Evolutionary conservation across 2,113 vertebrate species (phyloP).

Genomic region (Pedionomus torquatus): DNA sequence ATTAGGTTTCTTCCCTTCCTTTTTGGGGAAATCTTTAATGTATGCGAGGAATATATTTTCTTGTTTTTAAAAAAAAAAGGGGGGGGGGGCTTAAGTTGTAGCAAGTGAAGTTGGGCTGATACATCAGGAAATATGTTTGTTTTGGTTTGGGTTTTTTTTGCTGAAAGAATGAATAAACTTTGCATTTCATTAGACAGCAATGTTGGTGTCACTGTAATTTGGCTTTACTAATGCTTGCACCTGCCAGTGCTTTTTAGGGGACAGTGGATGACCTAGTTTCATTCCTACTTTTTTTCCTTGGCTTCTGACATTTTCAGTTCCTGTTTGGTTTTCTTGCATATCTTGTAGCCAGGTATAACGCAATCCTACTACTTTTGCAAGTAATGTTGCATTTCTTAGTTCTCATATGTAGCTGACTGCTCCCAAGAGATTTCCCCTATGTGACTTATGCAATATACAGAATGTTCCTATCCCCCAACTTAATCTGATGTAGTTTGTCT

Average conservation of each 20-base stretch:
- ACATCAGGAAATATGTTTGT: not conserved
- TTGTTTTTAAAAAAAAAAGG: not conserved
- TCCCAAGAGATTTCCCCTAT: not conserved
- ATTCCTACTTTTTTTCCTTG: not conserved
- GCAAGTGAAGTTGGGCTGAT: not conserved
- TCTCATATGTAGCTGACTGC: not conserved
- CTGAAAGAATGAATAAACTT: not conserved
- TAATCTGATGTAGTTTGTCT: not conserved
- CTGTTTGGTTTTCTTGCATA: not conserved
- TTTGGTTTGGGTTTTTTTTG: not conserved
- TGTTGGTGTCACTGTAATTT: not conserved
- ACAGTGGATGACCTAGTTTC: not conserved
- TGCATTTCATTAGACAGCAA: not conserved
- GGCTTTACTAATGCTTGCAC: not conserved
- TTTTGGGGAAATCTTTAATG: not conserved
- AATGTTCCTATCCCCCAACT: not conserved
- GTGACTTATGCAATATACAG: not conserved
- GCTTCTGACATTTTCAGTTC: not conserved
- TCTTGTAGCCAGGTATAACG: not conserved
- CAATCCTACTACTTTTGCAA: not conserved
- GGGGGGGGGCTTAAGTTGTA: not conserved
- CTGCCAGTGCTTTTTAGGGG: not conserved
- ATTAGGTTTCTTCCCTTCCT: not conserved
- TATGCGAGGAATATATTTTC: not conserved
- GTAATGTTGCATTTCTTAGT: not conserved